Conservation (phyloP, 1,140 invertebrate genomes). For the Pararge aegeria region DNA sequence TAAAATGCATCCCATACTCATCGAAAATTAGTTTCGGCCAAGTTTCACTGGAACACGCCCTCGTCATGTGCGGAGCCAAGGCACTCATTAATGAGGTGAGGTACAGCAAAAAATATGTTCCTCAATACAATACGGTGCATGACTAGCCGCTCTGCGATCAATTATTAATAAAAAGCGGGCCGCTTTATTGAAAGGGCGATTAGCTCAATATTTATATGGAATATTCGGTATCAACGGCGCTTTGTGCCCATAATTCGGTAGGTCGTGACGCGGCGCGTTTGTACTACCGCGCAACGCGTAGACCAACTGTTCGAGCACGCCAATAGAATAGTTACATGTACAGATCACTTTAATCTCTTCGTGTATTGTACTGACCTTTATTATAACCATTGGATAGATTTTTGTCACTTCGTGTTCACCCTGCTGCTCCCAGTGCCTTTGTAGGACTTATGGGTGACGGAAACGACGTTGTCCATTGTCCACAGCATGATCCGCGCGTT, state of each 20-base stretch:
- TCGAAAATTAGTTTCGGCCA: constrained; percentile 61
- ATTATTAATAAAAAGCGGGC: constrained; percentile 79
- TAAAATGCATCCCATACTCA: constrained; percentile 46
- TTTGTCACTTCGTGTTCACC: too few relatives aligned
- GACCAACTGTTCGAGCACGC: constrained; percentile 52
- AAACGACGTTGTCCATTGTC: too few relatives aligned
- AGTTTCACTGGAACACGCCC: constrained; percentile 49
- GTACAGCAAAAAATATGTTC: constrained; percentile 72
- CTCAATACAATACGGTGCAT: constrained; percentile 71
- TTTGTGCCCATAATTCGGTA: constrained; percentile 77
- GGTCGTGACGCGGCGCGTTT: constrained; percentile 73
- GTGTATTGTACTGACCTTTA: background rate
- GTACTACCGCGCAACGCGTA: constrained; percentile 54
- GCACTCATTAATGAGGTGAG: constrained; percentile 67
- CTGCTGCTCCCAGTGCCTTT: too few relatives aligned
- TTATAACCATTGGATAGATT: too few relatives aligned
- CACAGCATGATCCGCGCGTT: too few relatives aligned
- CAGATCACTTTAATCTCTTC: background rate
- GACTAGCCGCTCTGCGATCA: constrained; percentile 74
- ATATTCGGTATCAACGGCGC: constrained; percentile 79
- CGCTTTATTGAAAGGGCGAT: constrained; percentile 79
- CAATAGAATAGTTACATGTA: constrained; percentile 6
- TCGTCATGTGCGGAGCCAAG: constrained; percentile 50
- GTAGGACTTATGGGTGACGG: too few relatives aligned
- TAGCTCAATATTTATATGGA: constrained; percentile 80